Conservation (phyloP, 2,113 vertebrate genomes). For the Perca schrenkii region DNA sequence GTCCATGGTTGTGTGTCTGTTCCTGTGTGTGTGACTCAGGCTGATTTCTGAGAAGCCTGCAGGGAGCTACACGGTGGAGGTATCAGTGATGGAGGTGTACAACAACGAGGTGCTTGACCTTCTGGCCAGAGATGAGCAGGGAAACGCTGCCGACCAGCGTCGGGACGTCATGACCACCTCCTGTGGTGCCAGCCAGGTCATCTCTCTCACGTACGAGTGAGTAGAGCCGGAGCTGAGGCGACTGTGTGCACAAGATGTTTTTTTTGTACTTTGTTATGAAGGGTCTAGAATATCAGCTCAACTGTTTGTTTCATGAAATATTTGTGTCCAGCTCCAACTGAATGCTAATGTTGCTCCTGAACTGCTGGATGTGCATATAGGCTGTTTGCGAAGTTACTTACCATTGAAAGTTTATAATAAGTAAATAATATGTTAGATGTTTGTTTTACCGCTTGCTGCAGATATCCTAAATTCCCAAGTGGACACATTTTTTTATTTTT, state of each 20-base stretch:
- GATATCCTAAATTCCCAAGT: not conserved
- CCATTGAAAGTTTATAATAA: not conserved
- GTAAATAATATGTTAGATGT: not conserved
- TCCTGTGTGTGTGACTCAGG: conserved; percentile 64
- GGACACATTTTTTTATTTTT: too few species aligned
- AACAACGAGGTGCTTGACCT: conserved; percentile 91
- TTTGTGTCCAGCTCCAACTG: not conserved
- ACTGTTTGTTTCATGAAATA: too few species aligned
- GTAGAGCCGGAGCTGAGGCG: conserved; percentile 51
- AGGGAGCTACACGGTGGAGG: conserved; percentile 82
- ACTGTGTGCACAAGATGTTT: not conserved
- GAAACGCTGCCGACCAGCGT: conserved; percentile 66
- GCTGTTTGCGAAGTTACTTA: not conserved
- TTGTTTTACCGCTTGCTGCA: too few species aligned
- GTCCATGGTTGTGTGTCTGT: not conserved
- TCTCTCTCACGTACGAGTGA: conserved; percentile 82
- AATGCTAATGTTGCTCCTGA: not conserved
- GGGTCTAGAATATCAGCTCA: not conserved
- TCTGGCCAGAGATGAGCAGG: conserved; percentile 83
- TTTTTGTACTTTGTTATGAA: not conserved
- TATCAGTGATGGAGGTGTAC: conserved; percentile 90
- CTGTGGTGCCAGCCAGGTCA: conserved; percentile 82
- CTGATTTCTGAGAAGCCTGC: conserved; percentile 87
- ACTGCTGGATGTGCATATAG: not conserved
- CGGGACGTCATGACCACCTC: conserved; percentile 83